phyloP scores from a whole-genome alignment of 2,888 invertebrate genomes.

The Tanypteryx hageni region DNA sequence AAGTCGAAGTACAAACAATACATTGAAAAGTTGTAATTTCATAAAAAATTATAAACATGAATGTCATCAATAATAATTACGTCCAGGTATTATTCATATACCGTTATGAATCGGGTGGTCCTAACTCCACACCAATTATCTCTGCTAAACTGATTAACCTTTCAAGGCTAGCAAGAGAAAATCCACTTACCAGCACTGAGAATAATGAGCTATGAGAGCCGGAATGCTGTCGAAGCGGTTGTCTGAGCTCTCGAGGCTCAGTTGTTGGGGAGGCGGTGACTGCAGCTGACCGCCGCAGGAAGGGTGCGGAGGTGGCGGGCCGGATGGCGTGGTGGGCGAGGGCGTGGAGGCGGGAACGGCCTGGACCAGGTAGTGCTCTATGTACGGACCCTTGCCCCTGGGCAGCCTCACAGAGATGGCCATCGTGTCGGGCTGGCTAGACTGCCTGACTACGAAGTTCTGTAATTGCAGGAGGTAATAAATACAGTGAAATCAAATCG shows the following conservation, averaged over 20 bases:
- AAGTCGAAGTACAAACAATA: too few relatives aligned
- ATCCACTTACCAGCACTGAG: conserved; percentile 87
- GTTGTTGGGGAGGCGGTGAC: conserved; percentile 74
- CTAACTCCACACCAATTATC: too few relatives aligned
- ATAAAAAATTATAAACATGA: too few relatives aligned
- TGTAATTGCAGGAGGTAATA: conserved; percentile 74
- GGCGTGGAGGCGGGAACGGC: conserved; percentile 74
- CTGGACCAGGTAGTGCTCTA: conserved; percentile 97
- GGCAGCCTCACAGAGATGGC: conserved; percentile 95
- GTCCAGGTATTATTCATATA: too few relatives aligned
- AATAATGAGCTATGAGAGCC: conserved; percentile 94
- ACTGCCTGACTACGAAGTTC: conserved; percentile 97
- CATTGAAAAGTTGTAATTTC: too few relatives aligned
- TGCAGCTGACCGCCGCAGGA: conserved; percentile 76
- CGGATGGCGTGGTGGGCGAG: conserved; percentile 63
- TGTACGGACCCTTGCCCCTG: conserved; percentile 91
- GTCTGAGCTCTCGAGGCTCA: conserved; percentile 94
- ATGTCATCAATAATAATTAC: too few relatives aligned
- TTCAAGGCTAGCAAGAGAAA: neutral
- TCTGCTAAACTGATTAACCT: too few relatives aligned
- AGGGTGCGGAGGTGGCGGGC: neutral
- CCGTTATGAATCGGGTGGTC: too few relatives aligned
- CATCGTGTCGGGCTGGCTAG: conserved; percentile 95
- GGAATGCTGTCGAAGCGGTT: conserved; percentile 96
- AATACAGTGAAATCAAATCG: neutral